Conservation (phyloP, 1,140 invertebrate species). For the Harpegnathos saltator region DNA sequence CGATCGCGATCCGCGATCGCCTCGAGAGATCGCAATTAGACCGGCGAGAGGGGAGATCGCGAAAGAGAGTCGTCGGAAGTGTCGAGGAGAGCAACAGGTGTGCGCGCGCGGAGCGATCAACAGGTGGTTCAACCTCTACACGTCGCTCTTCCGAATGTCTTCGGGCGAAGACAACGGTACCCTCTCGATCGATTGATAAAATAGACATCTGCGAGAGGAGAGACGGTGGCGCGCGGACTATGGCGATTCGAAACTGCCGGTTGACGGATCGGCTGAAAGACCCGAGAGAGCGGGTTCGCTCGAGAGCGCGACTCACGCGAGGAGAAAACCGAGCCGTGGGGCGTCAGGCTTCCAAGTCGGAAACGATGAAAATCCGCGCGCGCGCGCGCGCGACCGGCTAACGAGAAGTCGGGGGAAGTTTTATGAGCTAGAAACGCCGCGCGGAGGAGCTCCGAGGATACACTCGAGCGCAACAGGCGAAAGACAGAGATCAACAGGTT, state of each 20-base stretch:
- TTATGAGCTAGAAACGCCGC: background rate
- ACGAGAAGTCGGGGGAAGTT: constrained; percentile 5
- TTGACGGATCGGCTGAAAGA: background rate
- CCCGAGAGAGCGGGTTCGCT: too few species aligned
- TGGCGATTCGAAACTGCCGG: background rate
- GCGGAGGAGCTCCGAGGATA: constrained; percentile 51
- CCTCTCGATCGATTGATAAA: constrained; percentile 28
- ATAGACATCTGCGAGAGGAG: background rate
- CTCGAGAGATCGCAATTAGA: constrained; percentile 24
- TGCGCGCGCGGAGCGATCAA: constrained; percentile 39
- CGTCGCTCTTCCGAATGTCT: constrained; percentile 1
- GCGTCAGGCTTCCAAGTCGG: too few species aligned
- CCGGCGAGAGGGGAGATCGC: constrained; percentile 15
- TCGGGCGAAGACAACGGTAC: constrained; percentile 16
- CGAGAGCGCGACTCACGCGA: too few species aligned
- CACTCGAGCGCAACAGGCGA: constrained; percentile 79
- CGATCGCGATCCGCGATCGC: too few species aligned
- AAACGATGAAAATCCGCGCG: too few species aligned
- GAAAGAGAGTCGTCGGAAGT: background rate
- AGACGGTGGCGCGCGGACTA: background rate
- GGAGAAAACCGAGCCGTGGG: too few species aligned
- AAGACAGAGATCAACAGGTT: constrained; percentile 82
- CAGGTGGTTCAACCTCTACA: constrained; percentile 44
- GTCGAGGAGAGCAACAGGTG: constrained; percentile 61
- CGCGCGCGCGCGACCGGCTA: background rate